A percentile compares a stretch with the other conserved stretches of the same genome.
These are phyloP conservation scores for Loris lydekkerianus DNA, from an alignment of 2,797 vertebrate species.

Conservation along the genomic window DNA sequence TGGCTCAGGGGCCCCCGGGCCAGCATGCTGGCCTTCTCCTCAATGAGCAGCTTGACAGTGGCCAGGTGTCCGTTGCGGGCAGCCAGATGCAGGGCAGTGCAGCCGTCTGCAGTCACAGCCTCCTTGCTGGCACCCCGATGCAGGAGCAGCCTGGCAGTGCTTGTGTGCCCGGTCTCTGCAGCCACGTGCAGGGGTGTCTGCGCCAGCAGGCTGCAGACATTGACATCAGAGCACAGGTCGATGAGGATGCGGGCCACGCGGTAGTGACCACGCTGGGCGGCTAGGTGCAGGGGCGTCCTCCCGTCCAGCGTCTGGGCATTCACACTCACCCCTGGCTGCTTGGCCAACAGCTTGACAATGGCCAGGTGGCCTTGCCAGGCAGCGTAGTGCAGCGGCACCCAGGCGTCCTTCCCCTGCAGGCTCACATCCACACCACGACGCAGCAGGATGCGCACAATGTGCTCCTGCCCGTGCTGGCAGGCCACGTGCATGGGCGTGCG, in stretches of 20 bases:
- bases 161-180: slow-evolving; percentile 96
- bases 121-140: slow-evolving; percentile 92
- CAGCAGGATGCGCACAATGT: slow-evolving; percentile 94
- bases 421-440: slow-evolving; percentile 93
- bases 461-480: slow-evolving; percentile 97
- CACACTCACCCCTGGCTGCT: slow-evolving; percentile 92
- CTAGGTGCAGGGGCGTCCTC: slow-evolving; percentile 95
- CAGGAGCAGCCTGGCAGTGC: slow-evolving; percentile 95
- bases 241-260: slow-evolving; percentile 96
- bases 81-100: slow-evolving; percentile 94
- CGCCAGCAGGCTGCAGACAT: slow-evolving; percentile 84
- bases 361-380: slow-evolving; percentile 97
- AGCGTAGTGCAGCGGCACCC: slow-evolving; percentile 96
- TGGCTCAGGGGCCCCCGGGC: slow-evolving; percentile 87
- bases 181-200: slow-evolving; percentile 95
- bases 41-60: slow-evolving; percentile 94
- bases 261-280: slow-evolving; percentile 96
- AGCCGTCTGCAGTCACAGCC: slow-evolving; percentile 90
- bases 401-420: slow-evolving; percentile 94
- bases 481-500: slow-evolving; percentile 96
- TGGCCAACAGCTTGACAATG: slow-evolving; percentile 96
- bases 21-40: slow-evolving; percentile 90
- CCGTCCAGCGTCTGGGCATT: slow-evolving; percentile 94
- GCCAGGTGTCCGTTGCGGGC: slow-evolving; percentile 92
- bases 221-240: slow-evolving; percentile 92